These are phyloP conservation scores for Hydrolagus affinis DNA, from an alignment of 2,113 vertebrate species.

Conservation along the genomic window DNA sequence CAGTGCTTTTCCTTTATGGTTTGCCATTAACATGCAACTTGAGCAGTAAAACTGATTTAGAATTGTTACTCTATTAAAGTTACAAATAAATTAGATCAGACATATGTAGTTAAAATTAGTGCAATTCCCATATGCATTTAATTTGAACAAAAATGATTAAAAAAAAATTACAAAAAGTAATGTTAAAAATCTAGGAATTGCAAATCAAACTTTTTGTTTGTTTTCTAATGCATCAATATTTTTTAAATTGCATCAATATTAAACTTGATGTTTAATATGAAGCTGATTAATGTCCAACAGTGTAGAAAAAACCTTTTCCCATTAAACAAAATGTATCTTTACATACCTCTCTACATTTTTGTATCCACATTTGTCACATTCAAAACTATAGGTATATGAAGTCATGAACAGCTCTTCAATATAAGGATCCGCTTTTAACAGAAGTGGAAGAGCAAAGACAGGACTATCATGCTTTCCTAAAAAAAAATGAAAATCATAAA, in stretches of 20 bases:
- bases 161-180: background rate
- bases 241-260: background rate
- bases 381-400: conserved; percentile 69
- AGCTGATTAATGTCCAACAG: background rate
- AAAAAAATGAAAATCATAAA: conserved; percentile 32
- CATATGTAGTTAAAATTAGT: background rate
- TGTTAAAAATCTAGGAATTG: background rate
- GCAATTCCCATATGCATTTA: background rate
- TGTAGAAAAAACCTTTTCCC: background rate
- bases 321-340: conserved; percentile 31
- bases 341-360: conserved; percentile 57
- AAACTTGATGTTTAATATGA: background rate
- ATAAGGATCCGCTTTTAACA: conserved; percentile 59
- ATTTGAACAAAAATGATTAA: background rate
- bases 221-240: background rate
- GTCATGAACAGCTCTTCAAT: conserved; percentile 64
- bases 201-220: no score
- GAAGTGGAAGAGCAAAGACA: conserved; percentile 73
- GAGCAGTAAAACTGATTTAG: background rate
- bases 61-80: background rate
- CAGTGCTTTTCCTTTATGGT: background rate
- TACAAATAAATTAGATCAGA: background rate
- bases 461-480: conserved; percentile 74
- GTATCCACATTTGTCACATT: conserved; percentile 65
- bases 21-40: background rate